These are phyloP conservation scores for Galbula dea DNA, from an alignment of 2,113 vertebrate species.

Conservation along the genomic window DNA sequence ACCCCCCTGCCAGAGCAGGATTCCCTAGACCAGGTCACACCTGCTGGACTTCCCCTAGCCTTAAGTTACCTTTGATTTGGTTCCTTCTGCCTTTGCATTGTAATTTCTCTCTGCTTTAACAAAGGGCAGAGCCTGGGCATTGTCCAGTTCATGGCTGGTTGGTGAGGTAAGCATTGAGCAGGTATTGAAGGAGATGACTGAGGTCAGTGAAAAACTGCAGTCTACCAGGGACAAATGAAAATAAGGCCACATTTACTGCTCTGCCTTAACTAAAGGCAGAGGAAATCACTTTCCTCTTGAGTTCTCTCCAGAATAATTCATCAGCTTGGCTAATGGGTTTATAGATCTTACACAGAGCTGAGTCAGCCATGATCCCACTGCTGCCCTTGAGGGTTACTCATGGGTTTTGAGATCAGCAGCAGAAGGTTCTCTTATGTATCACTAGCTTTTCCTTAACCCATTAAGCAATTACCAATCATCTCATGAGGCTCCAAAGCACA, in stretches of 20 bases:
- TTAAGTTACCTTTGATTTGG: not conserved
- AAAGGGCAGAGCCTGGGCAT: rapidly evolving
- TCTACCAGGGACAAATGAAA: not conserved
- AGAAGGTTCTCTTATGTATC: not conserved
- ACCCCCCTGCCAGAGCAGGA: too few species aligned
- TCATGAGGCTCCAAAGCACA: not conserved
- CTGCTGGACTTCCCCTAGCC: not conserved
- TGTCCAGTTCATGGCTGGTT: not conserved
- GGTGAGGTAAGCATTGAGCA: not conserved
- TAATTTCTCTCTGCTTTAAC: not conserved
- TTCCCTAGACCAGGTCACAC: too few species aligned
- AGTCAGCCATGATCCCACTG: not conserved
- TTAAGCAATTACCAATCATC: not conserved
- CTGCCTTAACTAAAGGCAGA: not conserved
- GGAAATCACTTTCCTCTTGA: not conserved
- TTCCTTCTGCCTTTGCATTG: not conserved
- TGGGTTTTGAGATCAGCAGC: not conserved
- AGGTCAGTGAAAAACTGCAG: not conserved
- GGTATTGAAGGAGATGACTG: not conserved
- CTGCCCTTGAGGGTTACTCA: not conserved
- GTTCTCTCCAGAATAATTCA: not conserved
- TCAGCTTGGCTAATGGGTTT: not conserved
- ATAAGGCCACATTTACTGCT: not conserved
- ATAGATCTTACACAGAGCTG: not conserved
- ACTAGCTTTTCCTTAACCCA: not conserved